Evolutionary conservation across 2,797 vertebrate species (phyloP).

Genomic region (Sebastes oblongus): DNA sequence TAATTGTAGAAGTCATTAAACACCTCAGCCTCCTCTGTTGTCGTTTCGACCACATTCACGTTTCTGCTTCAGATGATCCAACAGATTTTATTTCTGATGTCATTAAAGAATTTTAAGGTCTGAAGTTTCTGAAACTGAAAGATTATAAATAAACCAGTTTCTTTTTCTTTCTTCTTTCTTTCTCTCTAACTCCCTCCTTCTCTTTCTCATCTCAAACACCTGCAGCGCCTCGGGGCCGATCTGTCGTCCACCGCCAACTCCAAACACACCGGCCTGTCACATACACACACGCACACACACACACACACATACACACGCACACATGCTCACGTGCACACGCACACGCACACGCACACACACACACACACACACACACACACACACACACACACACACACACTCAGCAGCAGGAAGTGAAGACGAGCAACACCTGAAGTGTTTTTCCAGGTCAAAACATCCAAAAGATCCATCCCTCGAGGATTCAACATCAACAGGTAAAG

Average conservation of each 20-base stretch:
- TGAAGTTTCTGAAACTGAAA: background rate
- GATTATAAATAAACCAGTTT: background rate
- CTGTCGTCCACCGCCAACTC: constrained; percentile 56
- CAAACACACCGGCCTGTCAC: constrained; percentile 40
- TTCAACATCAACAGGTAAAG: background rate
- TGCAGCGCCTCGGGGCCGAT: constrained; percentile 70
- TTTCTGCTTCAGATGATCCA: background rate
- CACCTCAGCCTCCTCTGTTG: too few relatives aligned
- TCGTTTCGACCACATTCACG: background rate
- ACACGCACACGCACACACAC: background rate
- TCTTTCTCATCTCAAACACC: constrained; percentile 61
- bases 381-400: background rate
- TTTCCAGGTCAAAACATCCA: constrained; percentile 67
- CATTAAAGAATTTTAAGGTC: background rate
- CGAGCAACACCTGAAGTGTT: constrained; percentile 52
- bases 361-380: constrained; percentile 34
- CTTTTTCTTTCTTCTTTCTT: background rate
- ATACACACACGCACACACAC: constrained; percentile 39
- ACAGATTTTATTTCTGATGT: background rate
- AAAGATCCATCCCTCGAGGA: constrained; percentile 28
- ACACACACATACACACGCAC: constrained; percentile 20
- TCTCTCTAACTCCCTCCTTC: constrained; percentile 2
- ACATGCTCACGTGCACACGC: too few relatives aligned
- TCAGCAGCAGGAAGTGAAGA: constrained; percentile 48
- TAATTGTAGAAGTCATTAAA: too few relatives aligned